Base-by-base conservation (phyloP, 1,140 invertebrate genomes). In the Palaemon carinicauda region DNA sequence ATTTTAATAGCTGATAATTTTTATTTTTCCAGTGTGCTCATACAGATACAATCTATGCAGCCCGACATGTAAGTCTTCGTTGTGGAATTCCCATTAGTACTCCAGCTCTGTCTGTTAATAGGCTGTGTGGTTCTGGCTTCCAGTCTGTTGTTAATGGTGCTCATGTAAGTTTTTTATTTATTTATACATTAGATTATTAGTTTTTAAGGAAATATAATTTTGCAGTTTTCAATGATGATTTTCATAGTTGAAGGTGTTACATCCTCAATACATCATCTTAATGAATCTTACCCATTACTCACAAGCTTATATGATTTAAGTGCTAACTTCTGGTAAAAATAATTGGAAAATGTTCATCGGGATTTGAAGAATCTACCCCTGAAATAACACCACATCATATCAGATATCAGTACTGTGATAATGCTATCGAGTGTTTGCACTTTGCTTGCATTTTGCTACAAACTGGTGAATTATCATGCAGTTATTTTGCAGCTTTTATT, bases 121-220 rank as follows among this genome's bases (percentile, higher is more conserved):
- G 97, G 89, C 92, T 97, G 21, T 97, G 98, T 92, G 98, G 98
- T 24, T 98, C 97, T 74, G 98, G 98, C 7, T 99, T 99, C 92
- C 98, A 99, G 91, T 94, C 98, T 1, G 93, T 99, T 88, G 93
- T 98, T 0, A 97, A 95, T 92, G 97, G 95, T 87, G 95, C 96
- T 85, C 97, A 98, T 92, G 96, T 97, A 93, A 90, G 88, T 88
- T 79, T n/a, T n/a, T 29, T 51, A 41, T 41, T 50, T 75, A 7
- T 15, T 29, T 1, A 19, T 3, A 3, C 10, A 27, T 31, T 74
- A 29, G 5, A 10, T 9, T 74, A 10, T 21, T 27, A 21, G 19
- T 9, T 9, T 7, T 19, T 74, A 27, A 0, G 17, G 19, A 2
- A 31, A 31, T 74, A 27, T 19, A 7, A 27, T 15, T 19, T 33